Conservation (phyloP, 2,888 invertebrate species). For the Synergus itoensis region DNA sequence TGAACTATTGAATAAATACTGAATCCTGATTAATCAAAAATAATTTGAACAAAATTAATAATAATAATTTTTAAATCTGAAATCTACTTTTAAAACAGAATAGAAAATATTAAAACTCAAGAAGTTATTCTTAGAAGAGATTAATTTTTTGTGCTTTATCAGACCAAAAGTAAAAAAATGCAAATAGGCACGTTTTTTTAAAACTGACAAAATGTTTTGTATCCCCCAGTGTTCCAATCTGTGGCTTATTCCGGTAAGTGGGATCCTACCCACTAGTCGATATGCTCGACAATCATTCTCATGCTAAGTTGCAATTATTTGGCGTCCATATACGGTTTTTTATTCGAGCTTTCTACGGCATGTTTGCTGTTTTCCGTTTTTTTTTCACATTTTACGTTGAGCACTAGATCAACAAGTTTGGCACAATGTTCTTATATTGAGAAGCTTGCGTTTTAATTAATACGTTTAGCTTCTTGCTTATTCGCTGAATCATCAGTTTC, state of each 20-base stretch:
- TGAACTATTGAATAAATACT: background rate
- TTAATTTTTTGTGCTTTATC: constrained; percentile 28
- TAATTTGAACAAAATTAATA: no score
- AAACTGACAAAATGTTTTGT: constrained; percentile 78
- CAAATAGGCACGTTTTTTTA: constrained; percentile 51
- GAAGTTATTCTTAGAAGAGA: background rate
- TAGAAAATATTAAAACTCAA: background rate
- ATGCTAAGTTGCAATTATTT: constrained; percentile 71
- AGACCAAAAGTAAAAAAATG: background rate
- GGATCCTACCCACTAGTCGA: constrained; percentile 79
- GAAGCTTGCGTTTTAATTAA: constrained; percentile 25
- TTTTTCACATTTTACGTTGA: constrained; percentile 45
- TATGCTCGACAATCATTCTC: constrained; percentile 71
- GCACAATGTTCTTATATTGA: constrained; percentile 8
- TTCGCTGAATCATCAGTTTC: constrained; percentile 25
- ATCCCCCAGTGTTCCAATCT: constrained; percentile 93
- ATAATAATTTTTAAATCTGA: no score
- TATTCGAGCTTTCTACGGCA: constrained; percentile 69
- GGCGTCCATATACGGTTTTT: constrained; percentile 16
- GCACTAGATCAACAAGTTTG: constrained; percentile 21
- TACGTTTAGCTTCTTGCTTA: constrained; percentile 37
- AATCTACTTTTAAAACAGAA: background rate
- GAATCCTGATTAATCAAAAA: background rate
- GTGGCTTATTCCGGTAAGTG: constrained; percentile 97
- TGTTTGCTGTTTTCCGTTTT: constrained; percentile 64